Base-by-base conservation (phyloP, 1,140 invertebrate genomes). In the Diploscapter pachys region DNA sequence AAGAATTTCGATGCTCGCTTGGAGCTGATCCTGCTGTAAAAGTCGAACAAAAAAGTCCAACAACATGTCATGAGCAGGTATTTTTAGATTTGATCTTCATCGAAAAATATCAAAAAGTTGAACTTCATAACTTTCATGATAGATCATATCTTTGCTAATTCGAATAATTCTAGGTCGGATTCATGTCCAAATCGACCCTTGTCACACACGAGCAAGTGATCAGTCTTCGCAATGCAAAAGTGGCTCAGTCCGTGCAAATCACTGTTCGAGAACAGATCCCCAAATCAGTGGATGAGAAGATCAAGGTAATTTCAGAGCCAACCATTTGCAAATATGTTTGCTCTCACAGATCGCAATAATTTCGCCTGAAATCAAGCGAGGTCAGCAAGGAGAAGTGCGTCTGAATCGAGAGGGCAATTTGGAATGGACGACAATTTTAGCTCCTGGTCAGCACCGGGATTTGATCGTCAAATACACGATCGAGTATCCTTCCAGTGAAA, bases 1-100 rank as follows among this genome's bases (percentile, higher is more conserved):
- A 88, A 78, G 86, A 88, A 69, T 88, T 88, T 73, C 72, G 80
- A 9, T 87, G 87, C 79, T 83, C 87, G 5, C 77, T 88, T 56
- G 87, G 87, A 48, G 82, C 85, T 11, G 87, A 87, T 74, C 83
- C 83, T 2, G 78, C 81, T 1, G 75, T 87, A 5, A 83, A 83
- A 75, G 79, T 87, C 3, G 80, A 77, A 11, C 86, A 87, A 72
- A 86, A 85, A 68, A 82, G 86, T 5, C 62, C 83, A n/a, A 71
- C 73, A 5, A 80, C 79, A 59, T 76, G 63, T 55, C 72, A 78
- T 51, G 84, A 85, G 55, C 74, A 78, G 73, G 79, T 79, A 57
- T 4, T 48, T 8, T 4, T 8, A 31, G 31, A 31, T 9, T 65
- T 8, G 6, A 8, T 9, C 63, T 8, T 8, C 8, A 8, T 65